These are phyloP conservation scores for Erynnis tages DNA, from an alignment of 2,888 invertebrate species.

Conservation along the genomic window DNA sequence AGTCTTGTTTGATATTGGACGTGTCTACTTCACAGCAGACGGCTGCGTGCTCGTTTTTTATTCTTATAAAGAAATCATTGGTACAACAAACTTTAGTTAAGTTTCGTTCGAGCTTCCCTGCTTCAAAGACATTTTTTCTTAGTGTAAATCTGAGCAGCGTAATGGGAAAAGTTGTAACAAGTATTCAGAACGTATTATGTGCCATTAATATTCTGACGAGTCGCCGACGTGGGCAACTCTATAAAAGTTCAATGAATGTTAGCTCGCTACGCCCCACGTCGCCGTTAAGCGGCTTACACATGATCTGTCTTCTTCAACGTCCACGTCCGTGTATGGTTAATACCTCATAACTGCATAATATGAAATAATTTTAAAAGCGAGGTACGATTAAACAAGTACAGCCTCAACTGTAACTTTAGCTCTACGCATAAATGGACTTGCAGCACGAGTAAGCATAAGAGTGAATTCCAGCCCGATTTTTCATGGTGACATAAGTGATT, in stretches of 20 bases:
- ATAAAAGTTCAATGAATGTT: conserved; percentile 69
- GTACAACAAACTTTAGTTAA: conserved; percentile 58
- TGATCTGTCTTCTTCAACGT: neutral
- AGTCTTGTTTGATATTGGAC: no score
- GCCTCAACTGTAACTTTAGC: no score
- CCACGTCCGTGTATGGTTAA: neutral
- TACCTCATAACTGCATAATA: neutral
- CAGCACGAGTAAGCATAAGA: no score
- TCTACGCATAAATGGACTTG: no score
- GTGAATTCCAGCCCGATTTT: no score
- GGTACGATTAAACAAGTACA: no score
- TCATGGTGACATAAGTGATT: no score
- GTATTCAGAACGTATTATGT: conserved; percentile 76
- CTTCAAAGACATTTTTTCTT: conserved; percentile 63
- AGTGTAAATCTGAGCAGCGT: conserved; percentile 68
- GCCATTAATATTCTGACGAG: conserved; percentile 76
- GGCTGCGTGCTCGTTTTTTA: no score
- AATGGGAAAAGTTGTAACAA: conserved; percentile 81
- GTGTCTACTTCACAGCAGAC: no score
- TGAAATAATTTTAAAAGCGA: no score
- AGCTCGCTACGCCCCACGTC: conserved; percentile 16
- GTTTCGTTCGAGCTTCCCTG: conserved; percentile 51
- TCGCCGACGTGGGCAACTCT: conserved; percentile 59
- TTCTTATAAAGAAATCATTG: neutral
- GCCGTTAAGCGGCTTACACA: conserved; percentile 15